These are phyloP conservation scores for Megaceryle torquata DNA, from an alignment of 2,113 vertebrate genomes.

Conservation along the genomic window DNA sequence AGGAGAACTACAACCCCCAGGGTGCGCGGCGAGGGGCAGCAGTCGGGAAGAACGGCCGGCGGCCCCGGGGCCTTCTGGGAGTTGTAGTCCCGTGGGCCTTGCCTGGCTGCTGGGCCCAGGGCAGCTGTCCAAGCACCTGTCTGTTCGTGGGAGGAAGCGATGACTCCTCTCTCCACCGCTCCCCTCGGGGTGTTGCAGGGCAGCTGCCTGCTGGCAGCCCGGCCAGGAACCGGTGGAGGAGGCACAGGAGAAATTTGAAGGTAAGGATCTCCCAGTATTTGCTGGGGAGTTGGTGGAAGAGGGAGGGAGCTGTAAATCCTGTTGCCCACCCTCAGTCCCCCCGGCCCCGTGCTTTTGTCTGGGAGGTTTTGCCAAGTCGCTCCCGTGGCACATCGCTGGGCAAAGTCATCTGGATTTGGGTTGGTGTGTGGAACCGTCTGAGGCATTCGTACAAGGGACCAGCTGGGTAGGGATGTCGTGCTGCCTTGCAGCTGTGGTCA, in stretches of 20 bases:
- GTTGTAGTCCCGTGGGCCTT: not conserved
- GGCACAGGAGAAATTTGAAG: not conserved
- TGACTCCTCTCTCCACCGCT: not conserved
- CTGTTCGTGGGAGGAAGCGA: not conserved
- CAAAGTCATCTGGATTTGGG: not conserved
- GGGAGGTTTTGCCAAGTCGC: not conserved
- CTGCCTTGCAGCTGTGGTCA: not conserved
- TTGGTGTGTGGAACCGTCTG: not conserved
- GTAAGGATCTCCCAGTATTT: not conserved
- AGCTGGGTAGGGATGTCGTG: not conserved
- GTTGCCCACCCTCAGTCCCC: not conserved
- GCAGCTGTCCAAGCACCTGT: not conserved
- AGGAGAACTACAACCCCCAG: slow-evolving; percentile 1
- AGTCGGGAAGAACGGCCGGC: fast-evolving
- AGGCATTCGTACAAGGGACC: fast-evolving
- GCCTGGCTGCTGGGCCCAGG: not conserved
- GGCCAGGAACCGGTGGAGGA: not conserved
- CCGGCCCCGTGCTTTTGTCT: not conserved
- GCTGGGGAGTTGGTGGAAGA: not conserved
- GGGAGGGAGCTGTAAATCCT: not conserved
- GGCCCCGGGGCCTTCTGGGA: not conserved
- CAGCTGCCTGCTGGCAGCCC: not conserved
- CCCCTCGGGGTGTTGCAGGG: not conserved
- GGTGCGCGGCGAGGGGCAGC: not conserved
- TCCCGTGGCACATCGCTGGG: not conserved